Percentiles rank a stretch among this genome's conserved stretches.
phyloP scores from a whole-genome alignment of 2,797 vertebrate genomes.

The Melopsittacus undulatus region DNA sequence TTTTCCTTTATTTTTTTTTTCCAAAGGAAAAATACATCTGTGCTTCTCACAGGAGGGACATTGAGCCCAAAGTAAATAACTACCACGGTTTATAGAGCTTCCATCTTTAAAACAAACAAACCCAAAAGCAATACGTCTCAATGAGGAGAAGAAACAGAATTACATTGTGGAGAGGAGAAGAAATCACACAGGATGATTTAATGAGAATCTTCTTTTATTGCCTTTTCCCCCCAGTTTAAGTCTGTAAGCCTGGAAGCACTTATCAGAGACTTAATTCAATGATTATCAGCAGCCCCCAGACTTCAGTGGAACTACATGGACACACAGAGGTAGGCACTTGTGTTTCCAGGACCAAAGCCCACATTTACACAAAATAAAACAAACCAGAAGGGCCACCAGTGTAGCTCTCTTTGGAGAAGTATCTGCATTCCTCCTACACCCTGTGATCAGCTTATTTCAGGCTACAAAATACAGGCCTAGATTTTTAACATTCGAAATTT shows the following conservation, averaged over 20 bases:
- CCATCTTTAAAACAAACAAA: slow-evolving; percentile 60
- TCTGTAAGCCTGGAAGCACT: slow-evolving; percentile 20
- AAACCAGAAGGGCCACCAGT: background rate
- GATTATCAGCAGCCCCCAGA: background rate
- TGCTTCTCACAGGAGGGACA: slow-evolving; percentile 33
- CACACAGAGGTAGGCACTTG: background rate
- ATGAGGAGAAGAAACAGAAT: slow-evolving; percentile 20
- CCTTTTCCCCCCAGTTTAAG: background rate
- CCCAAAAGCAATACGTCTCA: slow-evolving; percentile 46
- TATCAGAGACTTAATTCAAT: slow-evolving; percentile 24
- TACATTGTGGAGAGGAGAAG: background rate
- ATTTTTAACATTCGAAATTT: background rate
- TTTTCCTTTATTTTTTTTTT: background rate
- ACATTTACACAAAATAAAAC: background rate
- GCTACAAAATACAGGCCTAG: background rate
- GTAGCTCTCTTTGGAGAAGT: background rate
- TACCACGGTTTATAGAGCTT: slow-evolving; percentile 51
- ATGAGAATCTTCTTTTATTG: background rate
- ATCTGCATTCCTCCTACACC: background rate
- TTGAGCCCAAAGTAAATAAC: slow-evolving; percentile 65
- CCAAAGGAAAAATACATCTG: slow-evolving; percentile 22
- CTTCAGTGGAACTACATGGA: background rate
- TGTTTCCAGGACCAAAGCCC: background rate
- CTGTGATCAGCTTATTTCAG: background rate
- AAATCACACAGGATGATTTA: slow-evolving; percentile 34